phyloP scores from a whole-genome alignment of 2,797 vertebrate genomes.

The Gobionotothen gibberifrons region DNA sequence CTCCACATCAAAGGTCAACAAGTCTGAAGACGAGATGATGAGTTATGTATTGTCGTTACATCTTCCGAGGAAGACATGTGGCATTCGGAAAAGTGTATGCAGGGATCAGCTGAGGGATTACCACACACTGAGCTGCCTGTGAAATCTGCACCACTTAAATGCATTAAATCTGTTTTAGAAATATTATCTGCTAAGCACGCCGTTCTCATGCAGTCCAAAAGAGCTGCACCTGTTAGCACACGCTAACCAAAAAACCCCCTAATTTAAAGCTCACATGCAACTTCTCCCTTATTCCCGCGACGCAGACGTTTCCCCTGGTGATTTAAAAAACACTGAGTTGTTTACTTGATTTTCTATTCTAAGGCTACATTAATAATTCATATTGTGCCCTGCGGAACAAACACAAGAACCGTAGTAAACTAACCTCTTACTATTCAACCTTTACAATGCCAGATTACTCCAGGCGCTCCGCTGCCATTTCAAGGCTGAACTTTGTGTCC shows the following conservation, averaged over 20 bases:
- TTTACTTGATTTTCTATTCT: slow-evolving; percentile 66
- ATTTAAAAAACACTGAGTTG: slow-evolving; percentile 53
- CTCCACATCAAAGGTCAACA: slow-evolving; percentile 68
- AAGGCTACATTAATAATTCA: slow-evolving; percentile 74
- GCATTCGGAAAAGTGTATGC: slow-evolving; percentile 40
- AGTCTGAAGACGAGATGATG: slow-evolving; percentile 43
- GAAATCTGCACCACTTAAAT: slow-evolving; percentile 40
- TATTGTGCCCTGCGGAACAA: slow-evolving; percentile 45
- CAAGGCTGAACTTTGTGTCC: slow-evolving; percentile 60
- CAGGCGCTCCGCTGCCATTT: slow-evolving; percentile 49
- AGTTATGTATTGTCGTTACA: slow-evolving; percentile 36
- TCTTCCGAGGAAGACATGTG: slow-evolving; percentile 28
- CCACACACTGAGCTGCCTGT: slow-evolving; percentile 26
- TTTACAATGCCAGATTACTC: slow-evolving; percentile 56
- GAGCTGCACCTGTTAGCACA: slow-evolving; percentile 51
- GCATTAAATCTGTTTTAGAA: slow-evolving; percentile 60
- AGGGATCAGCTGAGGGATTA: slow-evolving; percentile 56
- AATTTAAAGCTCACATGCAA: slow-evolving; percentile 53
- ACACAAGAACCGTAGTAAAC: slow-evolving; percentile 51
- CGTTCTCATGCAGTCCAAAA: slow-evolving; percentile 27
- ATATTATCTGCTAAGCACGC: slow-evolving; percentile 49
- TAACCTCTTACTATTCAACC: slow-evolving; percentile 55
- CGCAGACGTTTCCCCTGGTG: slow-evolving; percentile 25
- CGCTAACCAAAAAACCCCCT: slow-evolving; percentile 40
- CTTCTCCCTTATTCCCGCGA: slow-evolving; percentile 48